Percentiles rank a stretch among this genome's conserved stretches.
These are phyloP conservation scores for Eupsittula cactorum DNA, from an alignment of 2,113 vertebrate species.

Conservation along the genomic window DNA sequence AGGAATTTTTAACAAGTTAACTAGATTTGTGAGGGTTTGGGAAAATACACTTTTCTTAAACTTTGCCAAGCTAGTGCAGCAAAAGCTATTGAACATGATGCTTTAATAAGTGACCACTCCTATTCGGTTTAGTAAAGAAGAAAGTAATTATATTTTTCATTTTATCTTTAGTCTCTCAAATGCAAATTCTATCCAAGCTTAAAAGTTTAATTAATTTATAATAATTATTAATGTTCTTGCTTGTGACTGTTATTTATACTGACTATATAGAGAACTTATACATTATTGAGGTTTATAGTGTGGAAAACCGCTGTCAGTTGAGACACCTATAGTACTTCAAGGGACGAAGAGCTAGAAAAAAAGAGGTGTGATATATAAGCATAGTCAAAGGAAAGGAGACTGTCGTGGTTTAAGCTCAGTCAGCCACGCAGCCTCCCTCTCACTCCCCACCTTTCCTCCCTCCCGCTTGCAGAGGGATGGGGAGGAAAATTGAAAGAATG, in stretches of 20 bases:
- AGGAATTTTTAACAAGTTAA: conserved; percentile 41
- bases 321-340: not conserved
- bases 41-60: not conserved
- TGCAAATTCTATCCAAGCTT: not conserved
- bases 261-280: not conserved
- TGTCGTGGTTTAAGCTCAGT: not conserved
- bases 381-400: not conserved
- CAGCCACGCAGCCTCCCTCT: no score
- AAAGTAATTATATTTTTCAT: not conserved
- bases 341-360: not conserved
- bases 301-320: not conserved
- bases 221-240: not conserved
- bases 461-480: no score
- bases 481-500: no score
- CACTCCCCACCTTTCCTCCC: no score
- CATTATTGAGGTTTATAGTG: not conserved
- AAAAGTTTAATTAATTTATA: not conserved
- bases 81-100: not conserved
- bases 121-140: not conserved
- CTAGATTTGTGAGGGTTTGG: conserved; percentile 3
- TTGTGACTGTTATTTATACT: not conserved
- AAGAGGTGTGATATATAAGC: not conserved
- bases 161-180: not conserved
- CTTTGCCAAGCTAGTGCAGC: not conserved
- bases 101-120: not conserved